Evolutionary conservation across 30 jellyfish, hydroid and myxozoan species (phyloP).

Genomic region (Aurelia aurita complex sp. Pacific): DNA sequence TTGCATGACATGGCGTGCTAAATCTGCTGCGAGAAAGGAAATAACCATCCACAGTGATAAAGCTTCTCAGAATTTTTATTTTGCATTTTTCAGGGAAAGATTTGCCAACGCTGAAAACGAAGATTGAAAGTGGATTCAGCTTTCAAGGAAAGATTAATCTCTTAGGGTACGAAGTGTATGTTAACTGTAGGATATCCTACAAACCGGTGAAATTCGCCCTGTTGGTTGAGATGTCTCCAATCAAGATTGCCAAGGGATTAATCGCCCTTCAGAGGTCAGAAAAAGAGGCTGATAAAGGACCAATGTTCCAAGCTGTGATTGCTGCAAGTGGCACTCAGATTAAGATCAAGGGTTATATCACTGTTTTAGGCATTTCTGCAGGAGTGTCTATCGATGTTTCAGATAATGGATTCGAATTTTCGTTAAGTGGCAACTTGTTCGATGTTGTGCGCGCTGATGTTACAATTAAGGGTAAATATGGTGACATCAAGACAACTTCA

Average conservation of each 20-base stretch:
- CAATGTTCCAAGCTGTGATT: constrained; percentile 66
- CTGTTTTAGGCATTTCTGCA: constrained; percentile 85
- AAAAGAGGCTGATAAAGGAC: constrained; percentile 88
- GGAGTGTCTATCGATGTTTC: constrained; percentile 71
- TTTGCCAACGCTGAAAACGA: constrained; percentile 51
- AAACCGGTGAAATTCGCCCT: constrained; percentile 41
- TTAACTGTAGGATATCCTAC: constrained; percentile 61
- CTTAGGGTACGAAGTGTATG: constrained; percentile 35
- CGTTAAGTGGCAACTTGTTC: constrained; percentile 71
- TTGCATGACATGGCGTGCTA: background rate
- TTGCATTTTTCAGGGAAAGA: constrained; percentile 67
- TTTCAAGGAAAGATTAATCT: constrained; percentile 77
- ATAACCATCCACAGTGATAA: background rate
- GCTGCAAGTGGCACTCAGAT: constrained; percentile 61
- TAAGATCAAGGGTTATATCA: constrained; percentile 66
- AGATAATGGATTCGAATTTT: constrained; percentile 68
- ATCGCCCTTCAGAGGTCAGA: constrained; percentile 62
- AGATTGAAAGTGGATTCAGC: constrained; percentile 64
- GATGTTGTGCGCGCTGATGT: constrained; percentile 74
- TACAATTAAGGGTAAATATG: constrained; percentile 41
- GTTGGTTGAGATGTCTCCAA: constrained; percentile 86
- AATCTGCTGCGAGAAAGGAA: background rate
- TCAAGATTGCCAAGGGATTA: constrained; percentile 74
- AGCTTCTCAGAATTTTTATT: background rate
- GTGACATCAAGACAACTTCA: constrained; percentile 54